Base-by-base conservation (phyloP, 2,113 vertebrate species). In the Ctenodactylus gundi region DNA sequence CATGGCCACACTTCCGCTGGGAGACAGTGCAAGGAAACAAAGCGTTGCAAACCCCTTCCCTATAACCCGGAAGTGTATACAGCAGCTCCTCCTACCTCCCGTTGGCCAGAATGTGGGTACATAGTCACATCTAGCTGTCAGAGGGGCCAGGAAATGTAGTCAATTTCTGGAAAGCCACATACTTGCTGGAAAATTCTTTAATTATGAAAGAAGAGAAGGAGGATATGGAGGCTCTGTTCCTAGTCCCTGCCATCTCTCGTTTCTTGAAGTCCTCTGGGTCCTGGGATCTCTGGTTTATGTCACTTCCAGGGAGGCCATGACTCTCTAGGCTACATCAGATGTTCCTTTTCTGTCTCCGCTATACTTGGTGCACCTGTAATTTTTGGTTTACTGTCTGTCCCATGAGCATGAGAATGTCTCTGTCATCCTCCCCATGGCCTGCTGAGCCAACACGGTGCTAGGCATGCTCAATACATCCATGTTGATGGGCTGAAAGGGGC, bases 141-240 rank as follows among this genome's bases (percentile, higher is more conserved):
- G 53, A 81, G 55, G 57, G 27, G 34, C 25, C 62, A 36, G 89
- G 67, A 91, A 64, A 51, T 68, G 20, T 17, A 60, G 4, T 14
- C 20, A 3, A 53, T 93, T 93, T 58, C 76, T 55, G 23, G 88
- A 82, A 96, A 91, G 46, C 34, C 67, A 51, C 0, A 3, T 29
- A 53, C 53, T 93, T 41, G 62, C 49, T 9, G 44, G 29, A 89
- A 90, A 87, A 46, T 64, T 70, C 60, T 60, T 25, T 68, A 39
- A 60, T 64, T 70, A 80, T 13, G 34, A 31, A 75, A 68, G 21
- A 68, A 90, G 46, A 55, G 29, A 29, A 72, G 23, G 46, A 49
- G 18, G 34, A 20, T 4, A 25, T 1, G 36, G 57, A 82, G 65
- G 60, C 36, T 55, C 14, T 85, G 23, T 62, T 86, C 1, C 1